A percentile compares a stretch with the other conserved stretches of the same genome.
These are phyloP conservation scores for Phthorimaea operculella DNA, from an alignment of 1,140 invertebrate genomes.

Conservation along the genomic window DNA sequence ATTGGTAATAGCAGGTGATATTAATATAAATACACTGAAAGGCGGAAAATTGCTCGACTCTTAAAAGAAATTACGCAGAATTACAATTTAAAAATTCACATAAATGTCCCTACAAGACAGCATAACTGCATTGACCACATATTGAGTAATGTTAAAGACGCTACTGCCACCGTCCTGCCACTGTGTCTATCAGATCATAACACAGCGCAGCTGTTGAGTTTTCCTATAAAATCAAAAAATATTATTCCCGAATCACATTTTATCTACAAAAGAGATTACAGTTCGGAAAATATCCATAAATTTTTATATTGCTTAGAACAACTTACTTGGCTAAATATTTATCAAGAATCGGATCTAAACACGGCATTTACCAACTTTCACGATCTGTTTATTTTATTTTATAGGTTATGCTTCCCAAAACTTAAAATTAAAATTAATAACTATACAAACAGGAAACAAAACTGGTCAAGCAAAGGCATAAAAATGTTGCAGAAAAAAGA, in stretches of 20 bases:
- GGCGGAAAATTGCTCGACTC: too few relatives aligned
- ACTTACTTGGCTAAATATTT: not conserved
- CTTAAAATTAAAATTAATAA: not conserved
- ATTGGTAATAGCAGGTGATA: too few relatives aligned
- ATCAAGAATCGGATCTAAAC: not conserved
- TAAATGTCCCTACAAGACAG: too few relatives aligned
- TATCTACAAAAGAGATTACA: not conserved
- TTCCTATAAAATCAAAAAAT: not conserved
- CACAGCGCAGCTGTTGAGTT: not conserved
- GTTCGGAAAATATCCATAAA: not conserved
- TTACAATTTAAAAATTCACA: too few relatives aligned
- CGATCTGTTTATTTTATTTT: not conserved
- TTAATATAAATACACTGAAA: too few relatives aligned
- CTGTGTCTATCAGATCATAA: not conserved
- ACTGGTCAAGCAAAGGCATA: not conserved
- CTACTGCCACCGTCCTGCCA: not conserved
- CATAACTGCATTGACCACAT: too few relatives aligned
- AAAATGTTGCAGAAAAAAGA: not conserved
- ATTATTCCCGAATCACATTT: not conserved
- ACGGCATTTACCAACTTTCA: not conserved
- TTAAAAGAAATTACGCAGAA: too few relatives aligned
- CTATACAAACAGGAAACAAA: not conserved
- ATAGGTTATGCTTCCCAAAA: not conserved
- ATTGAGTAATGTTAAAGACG: too few relatives aligned
- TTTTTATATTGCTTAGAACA: not conserved